Percentiles rank a stretch among this genome's conserved stretches.
Conservation (phyloP, 2,113 vertebrate genomes). For the Plectropomus leopardus region DNA sequence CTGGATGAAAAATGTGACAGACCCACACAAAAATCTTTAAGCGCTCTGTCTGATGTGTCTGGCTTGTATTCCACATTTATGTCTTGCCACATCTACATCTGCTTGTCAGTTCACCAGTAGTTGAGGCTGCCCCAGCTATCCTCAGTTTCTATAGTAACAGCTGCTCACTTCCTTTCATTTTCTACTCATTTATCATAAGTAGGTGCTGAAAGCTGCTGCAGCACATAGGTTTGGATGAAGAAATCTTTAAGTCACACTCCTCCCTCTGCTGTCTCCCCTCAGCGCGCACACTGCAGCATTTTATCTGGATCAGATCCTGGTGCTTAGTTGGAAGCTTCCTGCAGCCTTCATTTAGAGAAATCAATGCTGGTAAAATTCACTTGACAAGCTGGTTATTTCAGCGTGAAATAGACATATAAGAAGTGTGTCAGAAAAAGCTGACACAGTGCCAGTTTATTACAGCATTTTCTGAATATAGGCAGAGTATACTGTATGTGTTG, state of each 20-base stretch:
- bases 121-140: not conserved
- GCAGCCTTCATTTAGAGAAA: not conserved
- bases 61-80: not conserved
- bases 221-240: slow-evolving; percentile 5
- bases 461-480: not conserved
- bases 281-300: slow-evolving; percentile 35
- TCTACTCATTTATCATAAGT: slow-evolving; percentile 38
- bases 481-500: not conserved
- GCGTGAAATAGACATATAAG: not conserved
- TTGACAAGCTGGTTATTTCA: not conserved
- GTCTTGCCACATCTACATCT: slow-evolving; percentile 2
- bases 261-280: slow-evolving; percentile 18
- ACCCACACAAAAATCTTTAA: not conserved
- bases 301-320: slow-evolving; percentile 9
- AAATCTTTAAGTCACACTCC: slow-evolving; percentile 14
- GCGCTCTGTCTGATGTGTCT: not conserved
- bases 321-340: not conserved
- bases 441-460: not conserved
- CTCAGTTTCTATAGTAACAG: slow-evolving; percentile 59
- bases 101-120: slow-evolving; percentile 2
- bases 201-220: slow-evolving; percentile 20
- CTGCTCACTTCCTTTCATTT: slow-evolving; percentile 9
- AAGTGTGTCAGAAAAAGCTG: slow-evolving; percentile 12
- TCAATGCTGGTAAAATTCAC: not conserved
- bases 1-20: not conserved